Evolutionary conservation across 2,113 vertebrate species (phyloP).

Genomic region (Ia io): DNA sequence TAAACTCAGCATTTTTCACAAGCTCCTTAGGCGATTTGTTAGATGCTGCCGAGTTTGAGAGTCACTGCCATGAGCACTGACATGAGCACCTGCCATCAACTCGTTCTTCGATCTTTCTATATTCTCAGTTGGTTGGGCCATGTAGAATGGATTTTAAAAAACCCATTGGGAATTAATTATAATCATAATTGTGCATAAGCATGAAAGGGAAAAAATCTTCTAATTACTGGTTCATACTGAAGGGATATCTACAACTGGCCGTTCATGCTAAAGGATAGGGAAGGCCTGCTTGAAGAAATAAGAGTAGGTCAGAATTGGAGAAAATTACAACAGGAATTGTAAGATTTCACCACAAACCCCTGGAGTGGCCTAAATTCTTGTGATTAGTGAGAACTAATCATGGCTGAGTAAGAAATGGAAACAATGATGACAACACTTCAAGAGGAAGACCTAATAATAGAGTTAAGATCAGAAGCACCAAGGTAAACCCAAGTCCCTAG

Average conservation of each 20-base stretch:
- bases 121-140: neutral
- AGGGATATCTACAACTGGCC: neutral
- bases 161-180: neutral
- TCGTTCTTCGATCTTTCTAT: neutral
- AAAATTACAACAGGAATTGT: neutral
- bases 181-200: neutral
- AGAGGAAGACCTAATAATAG: neutral
- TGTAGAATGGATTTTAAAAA: neutral
- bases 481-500: neutral
- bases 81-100: neutral
- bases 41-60: neutral
- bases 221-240: neutral
- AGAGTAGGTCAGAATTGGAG: neutral
- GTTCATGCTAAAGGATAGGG: neutral
- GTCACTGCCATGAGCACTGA: neutral
- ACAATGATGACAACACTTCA: neutral
- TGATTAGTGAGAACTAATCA: neutral
- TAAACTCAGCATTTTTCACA: neutral
- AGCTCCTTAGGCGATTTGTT: neutral
- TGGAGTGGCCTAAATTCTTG: neutral
- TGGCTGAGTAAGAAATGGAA: neutral
- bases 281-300: neutral
- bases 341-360: neutral
- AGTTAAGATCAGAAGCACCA: neutral
- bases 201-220: neutral